Evolutionary conservation across 2,797 vertebrate genomes (phyloP), one percentile per base, ranked within the genome.

Genomic region (Nyctibius grandis): DNA sequence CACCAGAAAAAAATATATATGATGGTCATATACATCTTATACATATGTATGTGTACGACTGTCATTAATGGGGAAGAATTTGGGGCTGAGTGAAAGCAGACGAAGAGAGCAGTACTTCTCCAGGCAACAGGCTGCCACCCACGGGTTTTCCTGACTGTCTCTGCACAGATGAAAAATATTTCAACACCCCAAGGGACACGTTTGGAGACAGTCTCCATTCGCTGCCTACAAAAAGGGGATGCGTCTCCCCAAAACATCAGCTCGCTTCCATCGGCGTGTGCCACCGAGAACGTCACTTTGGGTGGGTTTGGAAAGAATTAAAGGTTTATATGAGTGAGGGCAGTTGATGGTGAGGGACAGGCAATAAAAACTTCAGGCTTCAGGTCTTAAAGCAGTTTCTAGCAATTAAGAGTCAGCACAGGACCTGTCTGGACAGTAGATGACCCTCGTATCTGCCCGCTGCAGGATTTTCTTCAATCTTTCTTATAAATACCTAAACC

Each of bases 111-210:
- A 42, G 38, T 12, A 48, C 34, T 89, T 89, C 85, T 89, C 47
- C 89, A 91, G 85, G 82, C 68, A 61, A 45, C 76, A 9, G n/a
- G 25, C 63, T 82, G 76, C 73, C 88, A 74, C 80, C 70, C 88
- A 78, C 21, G 11, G 79, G 16, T 48, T 60, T 65, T 50, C 56
- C 64, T 64, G 53, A 21, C 50, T 68, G 94, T 65, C 77, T 91
- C 44, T 10, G 28, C 76, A 57, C 51, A 22, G 79, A 68, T 40
- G 48, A 60, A 88, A 89, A 85, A 23, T 0, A 0, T 17, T 33
- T 45, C 1, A 0, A 61, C 87, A 65, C 38, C 68, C 36, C 1
- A 0, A 76, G 53, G 45, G 78, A 48, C 11, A 2, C 0, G 0
- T 36, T 42, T 60, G 51, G 68, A 91, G 56, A 44, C 40, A 23